Evolutionary conservation across 2,113 vertebrate species (phyloP).

Genomic region (Gymnobelideus leadbeateri): DNA sequence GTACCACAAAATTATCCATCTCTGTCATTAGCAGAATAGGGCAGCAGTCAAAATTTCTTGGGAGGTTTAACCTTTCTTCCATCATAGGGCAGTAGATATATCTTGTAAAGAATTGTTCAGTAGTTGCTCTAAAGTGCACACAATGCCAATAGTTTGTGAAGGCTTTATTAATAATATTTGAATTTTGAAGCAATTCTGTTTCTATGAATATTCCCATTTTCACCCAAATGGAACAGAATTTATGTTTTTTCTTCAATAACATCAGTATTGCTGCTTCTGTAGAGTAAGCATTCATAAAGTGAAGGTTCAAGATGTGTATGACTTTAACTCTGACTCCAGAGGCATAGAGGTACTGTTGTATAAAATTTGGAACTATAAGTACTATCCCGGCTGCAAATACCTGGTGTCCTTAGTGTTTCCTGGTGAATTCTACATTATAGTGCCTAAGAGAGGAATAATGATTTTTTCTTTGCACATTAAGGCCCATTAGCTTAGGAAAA

Average conservation of each 20-base stretch:
- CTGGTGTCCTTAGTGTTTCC: background rate
- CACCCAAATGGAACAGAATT: background rate
- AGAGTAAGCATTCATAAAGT: slow-evolving; percentile 6
- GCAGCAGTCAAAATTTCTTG: slow-evolving; percentile 58
- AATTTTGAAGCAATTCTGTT: slow-evolving; percentile 10
- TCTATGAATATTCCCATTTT: background rate
- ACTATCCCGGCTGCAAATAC: background rate
- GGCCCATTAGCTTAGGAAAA: background rate
- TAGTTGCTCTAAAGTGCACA: background rate
- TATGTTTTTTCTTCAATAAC: slow-evolving; percentile 32
- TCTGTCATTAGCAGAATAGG: slow-evolving; percentile 56
- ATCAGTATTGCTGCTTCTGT: slow-evolving; percentile 7
- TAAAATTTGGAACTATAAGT: background rate
- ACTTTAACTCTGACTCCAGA: background rate
- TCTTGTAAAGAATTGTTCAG: slow-evolving; percentile 54
- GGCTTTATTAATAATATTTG: slow-evolving; percentile 44
- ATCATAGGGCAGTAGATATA: slow-evolving; percentile 48
- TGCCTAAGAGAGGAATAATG: background rate
- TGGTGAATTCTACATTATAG: background rate
- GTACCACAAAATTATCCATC: slow-evolving; percentile 68
- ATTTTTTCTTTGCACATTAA: background rate
- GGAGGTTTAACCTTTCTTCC: slow-evolving; percentile 67
- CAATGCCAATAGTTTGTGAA: slow-evolving; percentile 24
- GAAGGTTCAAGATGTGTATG: background rate
- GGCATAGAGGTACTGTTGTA: background rate